Percentiles rank a stretch among this genome's conserved stretches.
These are phyloP conservation scores for Leptopilina syphax DNA, from an alignment of 2,888 invertebrate species.

Conservation along the genomic window DNA sequence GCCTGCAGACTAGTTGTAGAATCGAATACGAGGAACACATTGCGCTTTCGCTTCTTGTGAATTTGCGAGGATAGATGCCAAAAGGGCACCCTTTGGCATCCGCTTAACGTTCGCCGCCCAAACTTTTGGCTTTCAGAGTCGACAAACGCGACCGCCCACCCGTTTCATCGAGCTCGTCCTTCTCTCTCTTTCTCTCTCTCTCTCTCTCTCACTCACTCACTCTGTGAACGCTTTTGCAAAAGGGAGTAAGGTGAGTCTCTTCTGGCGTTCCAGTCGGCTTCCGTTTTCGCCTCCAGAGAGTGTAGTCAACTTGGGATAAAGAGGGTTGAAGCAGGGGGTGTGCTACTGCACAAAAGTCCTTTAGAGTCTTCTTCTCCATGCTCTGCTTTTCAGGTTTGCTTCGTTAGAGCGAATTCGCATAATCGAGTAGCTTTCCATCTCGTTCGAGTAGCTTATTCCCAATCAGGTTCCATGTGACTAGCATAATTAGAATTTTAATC, in stretches of 20 bases:
- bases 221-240: constrained; percentile 20
- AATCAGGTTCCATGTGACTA: not conserved
- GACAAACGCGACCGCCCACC: constrained; percentile 42
- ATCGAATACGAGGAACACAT: constrained; percentile 26
- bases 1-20: constrained; percentile 31
- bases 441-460: not conserved
- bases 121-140: constrained; percentile 41
- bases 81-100: constrained; percentile 39
- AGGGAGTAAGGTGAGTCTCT: constrained; percentile 25
- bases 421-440: constrained; percentile 26
- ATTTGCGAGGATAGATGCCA: constrained; percentile 36
- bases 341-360: constrained; percentile 11
- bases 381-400: constrained; percentile 15
- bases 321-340: not conserved
- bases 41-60: constrained; percentile 35
- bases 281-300: constrained; percentile 33
- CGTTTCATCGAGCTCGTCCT: constrained; percentile 36
- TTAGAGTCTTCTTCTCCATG: constrained; percentile 26
- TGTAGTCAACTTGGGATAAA: constrained; percentile 16
- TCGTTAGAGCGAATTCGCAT: constrained; percentile 34
- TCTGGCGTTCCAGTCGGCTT: constrained; percentile 34
- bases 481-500: constrained; percentile 26
- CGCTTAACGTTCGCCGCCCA: constrained; percentile 39
- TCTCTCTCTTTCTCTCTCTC: not conserved
- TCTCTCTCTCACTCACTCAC: not conserved